phyloP scores from a whole-genome alignment of 2,888 invertebrate species.

The Eupithecia abbreviata region DNA sequence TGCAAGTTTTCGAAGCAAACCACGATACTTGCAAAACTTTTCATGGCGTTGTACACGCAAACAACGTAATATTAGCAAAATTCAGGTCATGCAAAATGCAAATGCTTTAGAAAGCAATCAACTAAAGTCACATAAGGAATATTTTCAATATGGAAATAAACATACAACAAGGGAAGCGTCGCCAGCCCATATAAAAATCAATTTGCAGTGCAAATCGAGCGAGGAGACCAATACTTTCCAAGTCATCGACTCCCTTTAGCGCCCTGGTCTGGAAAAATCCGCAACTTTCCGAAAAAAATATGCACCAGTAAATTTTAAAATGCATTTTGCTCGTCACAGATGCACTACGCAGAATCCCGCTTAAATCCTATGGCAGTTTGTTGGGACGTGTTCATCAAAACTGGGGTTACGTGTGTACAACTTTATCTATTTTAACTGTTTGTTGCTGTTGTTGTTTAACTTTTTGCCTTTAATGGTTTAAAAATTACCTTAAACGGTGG shows the following conservation, averaged over 20 bases:
- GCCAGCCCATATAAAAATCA: constrained; percentile 75
- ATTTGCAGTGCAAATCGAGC: constrained; percentile 81
- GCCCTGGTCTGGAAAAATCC: constrained; percentile 73
- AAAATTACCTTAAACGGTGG: not conserved
- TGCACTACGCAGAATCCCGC: constrained; percentile 41
- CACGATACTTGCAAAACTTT: constrained; percentile 18
- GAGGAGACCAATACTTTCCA: constrained; percentile 78
- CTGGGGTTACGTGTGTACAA: constrained; percentile 9
- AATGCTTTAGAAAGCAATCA: constrained; percentile 19
- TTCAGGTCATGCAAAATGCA: constrained; percentile 14
- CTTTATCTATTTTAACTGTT: constrained; percentile 22
- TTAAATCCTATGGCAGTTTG: constrained; percentile 46
- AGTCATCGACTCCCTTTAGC: constrained; percentile 74
- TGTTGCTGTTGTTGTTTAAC: not conserved
- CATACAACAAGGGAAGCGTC: constrained; percentile 53
- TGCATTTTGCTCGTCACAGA: constrained; percentile 49
- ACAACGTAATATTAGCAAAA: not conserved
- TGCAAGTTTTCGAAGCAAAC: constrained; percentile 20
- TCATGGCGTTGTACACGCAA: not conserved
- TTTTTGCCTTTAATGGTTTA: not conserved
- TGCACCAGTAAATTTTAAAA: constrained; percentile 52
- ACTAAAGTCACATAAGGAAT: constrained; percentile 20
- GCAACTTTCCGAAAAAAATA: constrained; percentile 66
- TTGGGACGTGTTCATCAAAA: constrained; percentile 18
- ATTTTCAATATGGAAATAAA: constrained; percentile 36